Evolutionary conservation across 2,797 vertebrate species (phyloP), one percentile per base, ranked within the genome.

Genomic region (Vultur gryphus): DNA sequence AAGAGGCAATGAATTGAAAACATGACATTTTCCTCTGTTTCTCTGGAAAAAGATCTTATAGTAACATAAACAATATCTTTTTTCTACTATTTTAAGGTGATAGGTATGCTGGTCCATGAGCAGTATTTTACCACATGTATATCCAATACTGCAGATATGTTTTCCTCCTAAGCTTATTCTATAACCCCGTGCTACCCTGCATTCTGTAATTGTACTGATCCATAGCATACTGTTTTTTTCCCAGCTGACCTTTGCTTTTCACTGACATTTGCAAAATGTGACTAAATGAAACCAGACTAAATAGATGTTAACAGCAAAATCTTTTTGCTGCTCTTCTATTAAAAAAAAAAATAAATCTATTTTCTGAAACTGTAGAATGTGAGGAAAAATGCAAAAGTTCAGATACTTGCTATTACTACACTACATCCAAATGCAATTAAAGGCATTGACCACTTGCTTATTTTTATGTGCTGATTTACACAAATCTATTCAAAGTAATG

Each of bases 361-460:
- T 92, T 91, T 95, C 71, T 83, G 88, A 72, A 95, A 90, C 41
- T 64, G 64, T 46, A 75, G 35, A 86, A 72, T 31, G 11, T 1
- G 14, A 89, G n/a, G 77, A 79, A 87, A 93, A 95, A 80, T 12
- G 41, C 24, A 14, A 25, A 85, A 84, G 46, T 90, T 96, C 93
- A 90, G 59, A 25, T 87, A 59, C 86, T 90, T 92, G 48, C 84
- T 90, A 17, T 78, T 89, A 66, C 70, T 61, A 7, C 49, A 65
- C 44, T 75, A 87, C 39, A 64, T 93, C 69, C 71, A 89, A 94
- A 86, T 48, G 86, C 91, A 95, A 82, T 92, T 82, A 87, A 95
- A 97, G 95, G 89, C 95, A 93, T 75, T 97, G 97, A 97, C 97
- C 97, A 95, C 89, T 95, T 48, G 46, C 78, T 97, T 96, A 89